Percentiles rank a stretch among this genome's conserved stretches.
Conservation (phyloP, 2,888 invertebrate species). For the Eugnorisma glareosa region DNA sequence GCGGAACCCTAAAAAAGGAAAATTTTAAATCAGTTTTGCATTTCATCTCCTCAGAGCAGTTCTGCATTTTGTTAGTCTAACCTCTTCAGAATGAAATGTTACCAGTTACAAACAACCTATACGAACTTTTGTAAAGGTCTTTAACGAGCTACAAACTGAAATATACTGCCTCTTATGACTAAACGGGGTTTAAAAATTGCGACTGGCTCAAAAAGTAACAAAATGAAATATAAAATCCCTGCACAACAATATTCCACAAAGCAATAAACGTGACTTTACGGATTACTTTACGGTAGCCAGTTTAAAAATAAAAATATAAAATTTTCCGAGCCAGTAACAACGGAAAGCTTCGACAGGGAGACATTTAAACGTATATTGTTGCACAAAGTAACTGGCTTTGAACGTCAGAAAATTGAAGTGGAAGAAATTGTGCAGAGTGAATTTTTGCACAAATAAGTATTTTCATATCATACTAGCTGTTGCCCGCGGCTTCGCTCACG, state of each 20-base stretch:
- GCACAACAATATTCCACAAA: conserved; percentile 12
- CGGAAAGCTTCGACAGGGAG: conserved; percentile 22
- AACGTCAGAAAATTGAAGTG: background rate
- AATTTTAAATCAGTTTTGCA: background rate
- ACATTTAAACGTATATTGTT: conserved; percentile 21
- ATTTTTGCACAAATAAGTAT: background rate
- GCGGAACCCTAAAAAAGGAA: no score
- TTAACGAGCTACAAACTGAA: background rate
- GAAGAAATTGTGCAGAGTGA: background rate
- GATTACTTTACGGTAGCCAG: background rate
- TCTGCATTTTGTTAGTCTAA: background rate
- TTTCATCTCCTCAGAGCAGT: background rate
- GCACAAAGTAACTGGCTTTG: conserved; percentile 29
- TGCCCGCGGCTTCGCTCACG: no score
- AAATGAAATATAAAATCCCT: conserved; percentile 14
- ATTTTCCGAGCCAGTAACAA: conserved; percentile 14
- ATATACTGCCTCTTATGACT: background rate
- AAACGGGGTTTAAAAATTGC: background rate
- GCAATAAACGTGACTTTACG: conserved; percentile 13
- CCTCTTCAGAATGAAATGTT: background rate
- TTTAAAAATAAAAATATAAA: conserved; percentile 5
- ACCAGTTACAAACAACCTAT: background rate
- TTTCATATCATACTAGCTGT: background rate
- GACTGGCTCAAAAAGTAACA: background rate
- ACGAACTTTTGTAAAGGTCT: background rate